Conservation (phyloP, 2,888 invertebrate species). For the Nemotelus pantherinus region DNA sequence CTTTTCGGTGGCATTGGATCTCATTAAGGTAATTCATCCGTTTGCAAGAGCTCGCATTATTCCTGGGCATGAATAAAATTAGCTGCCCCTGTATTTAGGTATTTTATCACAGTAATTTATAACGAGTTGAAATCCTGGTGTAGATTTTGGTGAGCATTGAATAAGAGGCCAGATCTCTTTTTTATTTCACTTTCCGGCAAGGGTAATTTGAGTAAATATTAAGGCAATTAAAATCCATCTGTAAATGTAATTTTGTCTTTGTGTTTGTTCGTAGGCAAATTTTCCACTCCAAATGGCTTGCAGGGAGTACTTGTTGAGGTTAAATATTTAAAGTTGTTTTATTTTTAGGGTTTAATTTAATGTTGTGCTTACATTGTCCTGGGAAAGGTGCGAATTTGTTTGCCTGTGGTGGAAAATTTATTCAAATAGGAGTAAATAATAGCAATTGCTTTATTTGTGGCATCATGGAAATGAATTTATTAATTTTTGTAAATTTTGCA, state of each 20-base stretch:
- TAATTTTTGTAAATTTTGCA: too few species aligned
- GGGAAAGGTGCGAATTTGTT: too few species aligned
- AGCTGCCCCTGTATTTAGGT: not conserved
- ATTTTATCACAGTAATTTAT: constrained; percentile 30
- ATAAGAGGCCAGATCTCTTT: not conserved
- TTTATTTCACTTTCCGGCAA: not conserved
- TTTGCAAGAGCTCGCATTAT: constrained; percentile 27
- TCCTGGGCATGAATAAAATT: constrained; percentile 33
- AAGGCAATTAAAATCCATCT: constrained; percentile 22
- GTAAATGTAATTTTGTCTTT: not conserved
- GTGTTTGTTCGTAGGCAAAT: not conserved
- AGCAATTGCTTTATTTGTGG: too few species aligned
- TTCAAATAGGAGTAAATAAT: too few species aligned
- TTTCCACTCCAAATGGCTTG: too few species aligned
- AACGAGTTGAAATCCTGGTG: not conserved
- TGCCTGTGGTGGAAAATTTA: too few species aligned
- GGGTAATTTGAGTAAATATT: constrained; percentile 28
- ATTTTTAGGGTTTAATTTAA: too few species aligned
- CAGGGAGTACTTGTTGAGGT: too few species aligned
- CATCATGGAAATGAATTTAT: too few species aligned
- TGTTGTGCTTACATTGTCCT: too few species aligned
- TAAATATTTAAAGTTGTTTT: too few species aligned
- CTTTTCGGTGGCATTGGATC: constrained; percentile 12
- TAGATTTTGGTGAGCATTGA: not conserved
- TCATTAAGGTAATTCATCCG: constrained; percentile 30